phyloP scores from a whole-genome alignment of 2,888 invertebrate species.

The Agrochola litura region DNA sequence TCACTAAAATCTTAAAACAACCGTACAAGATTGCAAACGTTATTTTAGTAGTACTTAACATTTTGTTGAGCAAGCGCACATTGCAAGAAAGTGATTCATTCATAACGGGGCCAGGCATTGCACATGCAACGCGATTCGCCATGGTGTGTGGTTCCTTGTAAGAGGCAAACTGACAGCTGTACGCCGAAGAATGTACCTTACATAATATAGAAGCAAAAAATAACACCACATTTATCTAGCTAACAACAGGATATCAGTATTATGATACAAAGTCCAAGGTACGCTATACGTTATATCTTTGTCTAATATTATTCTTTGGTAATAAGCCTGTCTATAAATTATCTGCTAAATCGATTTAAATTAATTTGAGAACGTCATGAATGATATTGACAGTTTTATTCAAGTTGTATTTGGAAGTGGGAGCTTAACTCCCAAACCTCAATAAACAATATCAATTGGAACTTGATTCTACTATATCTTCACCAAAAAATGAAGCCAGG shows the following conservation, averaged over 20 bases:
- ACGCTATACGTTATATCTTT: slow-evolving; percentile 7
- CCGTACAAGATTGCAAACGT: slow-evolving; percentile 18
- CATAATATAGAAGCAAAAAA: slow-evolving; percentile 1
- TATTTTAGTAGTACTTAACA: slow-evolving; percentile 35
- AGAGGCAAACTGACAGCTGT: slow-evolving; percentile 26
- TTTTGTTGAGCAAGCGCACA: slow-evolving; percentile 55
- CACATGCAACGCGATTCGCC: slow-evolving; percentile 42
- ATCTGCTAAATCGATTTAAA: slow-evolving; percentile 5
- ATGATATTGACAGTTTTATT: slow-evolving; percentile 9
- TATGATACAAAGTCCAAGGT: slow-evolving; percentile 8
- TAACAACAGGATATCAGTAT: slow-evolving; percentile 25
- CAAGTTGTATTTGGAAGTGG: background rate
- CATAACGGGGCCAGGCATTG: slow-evolving; percentile 47
- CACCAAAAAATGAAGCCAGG: background rate
- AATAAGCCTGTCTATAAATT: slow-evolving; percentile 10
- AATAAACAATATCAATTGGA: background rate
- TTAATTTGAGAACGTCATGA: background rate
- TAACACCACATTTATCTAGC: background rate
- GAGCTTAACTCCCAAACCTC: background rate
- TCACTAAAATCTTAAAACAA: slow-evolving; percentile 5
- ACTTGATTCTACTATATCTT: background rate
- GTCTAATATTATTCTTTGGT: slow-evolving; percentile 7
- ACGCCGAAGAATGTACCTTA: slow-evolving; percentile 16
- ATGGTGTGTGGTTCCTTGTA: slow-evolving; percentile 41
- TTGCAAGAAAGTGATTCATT: slow-evolving; percentile 60